Evolutionary conservation across 1,140 invertebrate species (phyloP), one percentile per base, ranked within the genome.

Genomic region (Drosophila pectinifera): DNA sequence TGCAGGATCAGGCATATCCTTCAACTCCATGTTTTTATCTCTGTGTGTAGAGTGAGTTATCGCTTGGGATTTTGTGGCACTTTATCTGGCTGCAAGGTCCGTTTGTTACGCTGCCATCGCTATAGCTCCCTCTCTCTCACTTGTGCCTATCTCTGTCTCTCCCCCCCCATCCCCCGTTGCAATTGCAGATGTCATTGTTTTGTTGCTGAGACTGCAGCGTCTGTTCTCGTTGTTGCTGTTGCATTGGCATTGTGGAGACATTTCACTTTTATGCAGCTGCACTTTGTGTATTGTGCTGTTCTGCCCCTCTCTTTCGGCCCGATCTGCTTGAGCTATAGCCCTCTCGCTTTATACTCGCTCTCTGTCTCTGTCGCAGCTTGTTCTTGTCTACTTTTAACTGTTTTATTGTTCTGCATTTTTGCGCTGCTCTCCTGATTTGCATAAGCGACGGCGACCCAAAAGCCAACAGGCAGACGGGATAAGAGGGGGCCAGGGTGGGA

Each of bases 251-350:
- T 89, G 84, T 89, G 74, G 78, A 89, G 84, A 89, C 84, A 80
- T 89, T 89, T 89, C 84, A 89, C 84, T 89, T 89, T 89, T 89
- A 89, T 89, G 84, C 84, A 89, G 84, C 88, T 89, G 84, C 84
- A 89, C 84, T 89, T 89, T 89, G 84, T 89, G 84, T 89, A 89
- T 89, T 89, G 88, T 89, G 36, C 36, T 53, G 49, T 53, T 28
- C 7, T 86, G 73, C 62, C 72, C 62, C 69, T 64, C 57, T 59
- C 39, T 43, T 43, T 46, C 28, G 31, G 48, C 49, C 20, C 13
- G 48, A 28, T 8, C 41, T 38, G 18, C 57, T 24, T 48, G 20
- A 4, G 28, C 39, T 62, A 45, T 38, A n/a, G 28, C 8, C 6
- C n/a, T 18, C 16, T 28, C 28, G 18, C 26, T 14, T 56, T 39